Percentiles rank a stretch among this genome's conserved stretches.
Conservation (phyloP, 1,140 invertebrate genomes). For the Chlorops oryzae region DNA sequence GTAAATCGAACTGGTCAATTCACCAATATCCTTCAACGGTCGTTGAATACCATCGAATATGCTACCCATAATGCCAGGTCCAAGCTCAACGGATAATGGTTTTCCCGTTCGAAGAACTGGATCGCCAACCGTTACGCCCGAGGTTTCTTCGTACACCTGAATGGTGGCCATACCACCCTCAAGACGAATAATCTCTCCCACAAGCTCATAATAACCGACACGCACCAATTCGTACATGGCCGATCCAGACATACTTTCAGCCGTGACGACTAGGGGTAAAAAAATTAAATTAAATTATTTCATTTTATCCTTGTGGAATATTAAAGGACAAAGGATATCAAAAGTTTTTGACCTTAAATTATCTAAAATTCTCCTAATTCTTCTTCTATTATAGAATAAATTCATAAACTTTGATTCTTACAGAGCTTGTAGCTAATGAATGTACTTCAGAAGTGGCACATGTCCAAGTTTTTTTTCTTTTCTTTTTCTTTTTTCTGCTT, state of each 20-base stretch:
- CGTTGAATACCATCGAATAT: constrained; percentile 99
- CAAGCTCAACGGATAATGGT: constrained; percentile 89
- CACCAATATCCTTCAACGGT: constrained; percentile 93
- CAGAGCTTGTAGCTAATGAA: neutral
- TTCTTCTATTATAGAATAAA: neutral
- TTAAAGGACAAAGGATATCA: neutral
- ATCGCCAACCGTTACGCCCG: constrained; percentile 98
- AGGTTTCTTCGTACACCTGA: constrained; percentile 98
- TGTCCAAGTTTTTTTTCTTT: too few relatives aligned
- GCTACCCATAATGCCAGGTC: constrained; percentile 98
- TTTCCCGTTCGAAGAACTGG: constrained; percentile 97
- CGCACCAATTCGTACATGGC: constrained; percentile 99
- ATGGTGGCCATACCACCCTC: constrained; percentile 99
- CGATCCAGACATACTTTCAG: constrained; percentile 97
- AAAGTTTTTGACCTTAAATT: neutral
- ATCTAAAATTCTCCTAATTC: neutral
- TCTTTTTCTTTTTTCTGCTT: too few relatives aligned
- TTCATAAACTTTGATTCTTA: neutral
- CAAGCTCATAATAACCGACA: constrained; percentile 95
- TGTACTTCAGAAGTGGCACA: too few relatives aligned
- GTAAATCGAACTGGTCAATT: constrained; percentile 92
- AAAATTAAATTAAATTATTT: neutral
- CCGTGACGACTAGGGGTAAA: constrained; percentile 80
- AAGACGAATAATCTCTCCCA: constrained; percentile 98
- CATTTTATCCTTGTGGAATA: neutral